Evolutionary conservation across 2,113 vertebrate genomes (phyloP), one percentile per base, ranked within the genome.

Genomic region (Taurulus bubalis): DNA sequence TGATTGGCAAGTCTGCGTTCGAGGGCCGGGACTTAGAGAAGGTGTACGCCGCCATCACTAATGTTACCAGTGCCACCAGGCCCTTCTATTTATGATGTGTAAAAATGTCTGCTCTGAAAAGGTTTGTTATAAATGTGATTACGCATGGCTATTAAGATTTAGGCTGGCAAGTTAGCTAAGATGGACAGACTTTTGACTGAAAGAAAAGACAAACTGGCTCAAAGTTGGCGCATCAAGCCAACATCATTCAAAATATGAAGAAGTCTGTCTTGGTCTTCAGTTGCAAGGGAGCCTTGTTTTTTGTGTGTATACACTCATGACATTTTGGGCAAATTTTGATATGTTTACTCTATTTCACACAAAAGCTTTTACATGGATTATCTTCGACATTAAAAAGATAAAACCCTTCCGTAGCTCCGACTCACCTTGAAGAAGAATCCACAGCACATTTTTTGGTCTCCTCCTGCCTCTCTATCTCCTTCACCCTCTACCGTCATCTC

Each of bases 401-500:
- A 24, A 18, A 40, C 22, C 24, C 16, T 55, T 62, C 28, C 83
- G n/a, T 22, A 3, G 51, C 56, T 72, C 0, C 26, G 36, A 8
- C 60, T 83, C 92, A 99, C 98, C 96, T 97, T 98, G 85, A 98
- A 99, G 78, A 99, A 99, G 95, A 99, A 99, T 62, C 98, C 98
- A 94, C 98, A 99, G 93, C 98, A 99, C 83, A 98, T 96, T 94
- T 99, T 99, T 88, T 98, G 97, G 1, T 93, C 65, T 96, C 96
- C 86, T 84, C 92, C 69, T 91, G 92, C 92, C 67, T 97, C 96
- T 71, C 91, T 95, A 47, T 95, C 96, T 3, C 86, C 93, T 70
- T 96, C 97, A 62, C 92, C 95, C 49, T 95, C 96, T 3, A 87
- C 94, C 58, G 91, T 93, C 70, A 92, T 93, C 71, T 95, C 85